These are phyloP conservation scores for Scelioninae gen. 1 DNA, from an alignment of 2,888 invertebrate genomes.

Conservation along the genomic window DNA sequence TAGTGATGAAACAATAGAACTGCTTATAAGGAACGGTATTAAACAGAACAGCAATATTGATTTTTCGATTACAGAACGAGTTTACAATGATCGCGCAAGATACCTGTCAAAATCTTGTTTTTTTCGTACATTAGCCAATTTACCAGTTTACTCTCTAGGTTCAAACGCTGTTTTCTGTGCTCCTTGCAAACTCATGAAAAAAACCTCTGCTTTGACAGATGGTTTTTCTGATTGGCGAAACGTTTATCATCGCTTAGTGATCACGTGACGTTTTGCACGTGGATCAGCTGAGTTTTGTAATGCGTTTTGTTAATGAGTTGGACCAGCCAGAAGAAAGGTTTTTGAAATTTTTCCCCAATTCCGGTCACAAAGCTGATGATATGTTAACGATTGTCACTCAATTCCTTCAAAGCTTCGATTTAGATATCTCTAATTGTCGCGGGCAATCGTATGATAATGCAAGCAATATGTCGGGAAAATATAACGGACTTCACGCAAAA, in stretches of 20 bases:
- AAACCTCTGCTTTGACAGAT: constrained; percentile 22
- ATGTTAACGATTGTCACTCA: constrained; percentile 69
- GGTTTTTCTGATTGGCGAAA: constrained; percentile 4
- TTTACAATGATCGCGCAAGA: constrained; percentile 30
- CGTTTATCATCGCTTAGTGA: constrained; percentile 1
- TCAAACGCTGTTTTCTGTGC: constrained; percentile 16
- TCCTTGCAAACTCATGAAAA: constrained; percentile 9
- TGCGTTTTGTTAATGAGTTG: constrained; percentile 24
- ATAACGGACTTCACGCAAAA: constrained; percentile 69
- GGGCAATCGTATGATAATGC: constrained; percentile 74
- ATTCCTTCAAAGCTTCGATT: constrained; percentile 50
- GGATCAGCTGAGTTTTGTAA: constrained; percentile 38
- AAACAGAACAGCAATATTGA: constrained; percentile 38
- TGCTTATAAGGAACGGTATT: constrained; percentile 15
- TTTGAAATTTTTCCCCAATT: constrained; percentile 33
- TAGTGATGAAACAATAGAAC: constrained; percentile 26
- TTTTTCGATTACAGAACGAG: constrained; percentile 31
- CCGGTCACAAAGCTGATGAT: constrained; percentile 66
- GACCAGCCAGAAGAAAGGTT: constrained; percentile 29
- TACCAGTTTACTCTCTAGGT: constrained; percentile 30
- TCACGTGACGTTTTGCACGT: constrained; percentile 22
- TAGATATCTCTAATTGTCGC: constrained; percentile 70
- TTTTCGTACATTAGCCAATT: constrained; percentile 31
- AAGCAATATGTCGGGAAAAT: constrained; percentile 66
- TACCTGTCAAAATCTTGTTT: constrained; percentile 30